Base-by-base conservation (phyloP, 2,113 vertebrate genomes). In the Acrocephalus kingi region DNA sequence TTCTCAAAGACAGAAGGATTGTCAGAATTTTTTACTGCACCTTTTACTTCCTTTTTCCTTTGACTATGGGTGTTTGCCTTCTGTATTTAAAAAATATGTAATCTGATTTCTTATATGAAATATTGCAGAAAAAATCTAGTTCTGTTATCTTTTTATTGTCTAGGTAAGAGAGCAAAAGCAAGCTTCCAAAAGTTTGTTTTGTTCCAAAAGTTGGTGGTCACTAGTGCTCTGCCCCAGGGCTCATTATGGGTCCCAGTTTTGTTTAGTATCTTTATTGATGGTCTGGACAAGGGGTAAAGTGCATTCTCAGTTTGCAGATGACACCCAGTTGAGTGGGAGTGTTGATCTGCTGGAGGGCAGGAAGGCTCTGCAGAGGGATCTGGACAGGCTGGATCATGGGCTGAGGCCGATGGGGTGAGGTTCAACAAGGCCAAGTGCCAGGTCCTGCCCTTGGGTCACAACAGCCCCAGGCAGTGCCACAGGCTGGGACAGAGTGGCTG, bases 241-340 rank as follows among this genome's bases (percentile, higher is more conserved):
- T 49, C 30, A 9, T 39, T 35, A 22, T 35, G 11, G 9, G 4
- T 41, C 30, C 7, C 30, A 41, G 23, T 68, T 67, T 52, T 68
- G 25, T 83, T 41, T 61, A 68, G 7, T 48, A 13, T 35, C 33
- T 68, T 61, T 48, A 31, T 18, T 75, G 24, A 8, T 43, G 10
- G 9, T 30, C 15, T 9, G 5, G 10, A 43, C 10, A n/a, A 11
- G 25, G 21, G 14, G 19, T 62, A 1, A 28, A 49, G n/a, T 76
- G 21, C 17, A 35, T 52, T 30, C 30, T 75, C 27, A 14, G 7
- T 39, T 74, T 37, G 15, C 8, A 46, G 37, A 21, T 39, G 11
- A 30, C 13, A 5, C 9, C 1, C 3, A 7, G 0, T 0, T 81
- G 12, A 3, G 9, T 2, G 1, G 5, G 5, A 43, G 6, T 30